Percentiles rank a stretch among this genome's conserved stretches.
Conservation (phyloP, 2,888 invertebrate species). For the Leucophora obtusa region DNA sequence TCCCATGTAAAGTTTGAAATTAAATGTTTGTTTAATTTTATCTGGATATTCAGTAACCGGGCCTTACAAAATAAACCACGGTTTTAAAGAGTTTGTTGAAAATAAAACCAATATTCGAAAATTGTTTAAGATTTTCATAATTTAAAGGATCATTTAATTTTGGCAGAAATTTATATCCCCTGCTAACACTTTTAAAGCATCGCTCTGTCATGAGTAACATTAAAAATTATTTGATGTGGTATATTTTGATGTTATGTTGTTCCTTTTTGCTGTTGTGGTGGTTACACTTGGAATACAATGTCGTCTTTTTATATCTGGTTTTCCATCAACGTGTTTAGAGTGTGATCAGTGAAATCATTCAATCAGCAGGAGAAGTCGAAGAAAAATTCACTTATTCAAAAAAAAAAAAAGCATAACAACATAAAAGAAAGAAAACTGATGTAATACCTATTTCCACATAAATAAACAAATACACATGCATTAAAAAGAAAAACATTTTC, state of each 20-base stretch:
- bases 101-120: too few species aligned
- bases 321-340: constrained; percentile 70
- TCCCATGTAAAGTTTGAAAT: too few species aligned
- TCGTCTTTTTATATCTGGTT: constrained; percentile 70
- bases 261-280: constrained; percentile 53
- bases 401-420: background rate
- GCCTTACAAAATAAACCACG: too few species aligned
- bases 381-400: constrained; percentile 56
- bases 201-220: constrained; percentile 27
- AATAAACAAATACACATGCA: constrained; percentile 29
- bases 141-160: too few species aligned
- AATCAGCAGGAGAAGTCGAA: constrained; percentile 67
- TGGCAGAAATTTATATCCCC: too few species aligned
- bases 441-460: constrained; percentile 56
- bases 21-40: too few species aligned
- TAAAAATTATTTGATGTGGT: constrained; percentile 68
- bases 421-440: constrained; percentile 41
- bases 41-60: too few species aligned
- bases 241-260: constrained; percentile 54
- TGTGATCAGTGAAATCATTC: constrained; percentile 75
- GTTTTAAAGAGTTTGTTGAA: too few species aligned
- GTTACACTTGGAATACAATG: constrained; percentile 67
- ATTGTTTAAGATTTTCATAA: too few species aligned
- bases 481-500: background rate
- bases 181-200: background rate